Conservation (phyloP, 2,888 invertebrate genomes). For the Cheilosia impressa region DNA sequence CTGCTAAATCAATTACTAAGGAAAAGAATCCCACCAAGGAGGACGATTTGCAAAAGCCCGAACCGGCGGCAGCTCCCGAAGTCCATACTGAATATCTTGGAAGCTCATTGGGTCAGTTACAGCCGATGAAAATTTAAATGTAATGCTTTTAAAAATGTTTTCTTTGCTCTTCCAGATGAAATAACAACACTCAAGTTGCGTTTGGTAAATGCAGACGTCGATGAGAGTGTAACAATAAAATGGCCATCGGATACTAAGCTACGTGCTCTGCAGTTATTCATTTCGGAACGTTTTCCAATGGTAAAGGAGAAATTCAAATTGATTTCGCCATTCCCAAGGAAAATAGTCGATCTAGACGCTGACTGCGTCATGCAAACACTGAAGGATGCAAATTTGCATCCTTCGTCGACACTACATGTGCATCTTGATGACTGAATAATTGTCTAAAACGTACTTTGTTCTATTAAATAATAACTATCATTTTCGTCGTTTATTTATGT, state of each 20-base stretch:
- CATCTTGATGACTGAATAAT: conserved; percentile 81
- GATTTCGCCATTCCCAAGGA: conserved; percentile 82
- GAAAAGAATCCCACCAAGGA: background rate
- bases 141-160: background rate
- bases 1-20: conserved; percentile 7
- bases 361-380: conserved; percentile 80
- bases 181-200: conserved; percentile 81
- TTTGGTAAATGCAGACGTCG: conserved; percentile 79
- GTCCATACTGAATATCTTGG: conserved; percentile 55
- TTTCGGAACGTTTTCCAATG: conserved; percentile 81
- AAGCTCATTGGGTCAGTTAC: conserved; percentile 24
- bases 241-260: conserved; percentile 83
- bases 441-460: conserved; percentile 53
- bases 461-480: conserved; percentile 51
- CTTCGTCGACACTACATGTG: conserved; percentile 82
- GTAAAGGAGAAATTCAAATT: conserved; percentile 81
- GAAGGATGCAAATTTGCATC: conserved; percentile 82
- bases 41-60: conserved; percentile 14
- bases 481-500: conserved; percentile 49
- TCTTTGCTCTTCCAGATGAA: conserved; percentile 74
- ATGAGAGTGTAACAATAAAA: conserved; percentile 81
- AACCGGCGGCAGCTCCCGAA: background rate
- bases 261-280: conserved; percentile 80
- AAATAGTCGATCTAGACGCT: conserved; percentile 79
- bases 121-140: background rate